Evolutionary conservation across 1,140 invertebrate species (phyloP), one percentile per base, ranked within the genome.

Genomic region (Homalodisca vitripennis): DNA sequence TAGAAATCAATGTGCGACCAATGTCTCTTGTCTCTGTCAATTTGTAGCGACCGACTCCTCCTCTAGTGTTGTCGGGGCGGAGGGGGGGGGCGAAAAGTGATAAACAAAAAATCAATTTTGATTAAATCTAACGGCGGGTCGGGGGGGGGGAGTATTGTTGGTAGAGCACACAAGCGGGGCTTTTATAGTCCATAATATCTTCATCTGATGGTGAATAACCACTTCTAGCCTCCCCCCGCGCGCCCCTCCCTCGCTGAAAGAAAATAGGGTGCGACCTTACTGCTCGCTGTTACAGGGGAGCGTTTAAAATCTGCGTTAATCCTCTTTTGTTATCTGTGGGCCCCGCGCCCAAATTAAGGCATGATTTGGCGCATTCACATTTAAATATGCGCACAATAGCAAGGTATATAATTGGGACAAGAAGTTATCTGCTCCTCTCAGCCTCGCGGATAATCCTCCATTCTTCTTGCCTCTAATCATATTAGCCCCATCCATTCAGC

Each of bases 101-200:
- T 62, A 64, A 66, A 68, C 60, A 71, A 71, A 71, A 71, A 68
- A 71, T 71, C 70, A 71, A 71, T 71, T 68, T 60, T 71, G 70
- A 71, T 71, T 71, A 71, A 71, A 68, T 67, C 64, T 68, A 69
- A 71, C 62, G 70, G 55, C 55, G 24, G 55, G n/a, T 10, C 60
- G 67, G 46, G 64, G 41, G 62, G 60, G 63, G 69, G 63, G 69
- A 26, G 63, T 30, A 70, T 65, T 70, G 70, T 60, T n/a, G 20
- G 48, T 64, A 65, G 69, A 31, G 69, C 27, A 60, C 53, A 66
- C 69, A 70, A 66, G 63, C 69, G 47, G 46, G 48, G 65, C 69
- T 48, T 72, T 70, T 72, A 70, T 72, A 66, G 68, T 68, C 71
- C 57, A 72, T 72, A 70, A 72, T 69, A 72, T 72, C 68, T 69